Base-by-base conservation (phyloP, 2,888 invertebrate species). In the Herminia tarsipennalis region DNA sequence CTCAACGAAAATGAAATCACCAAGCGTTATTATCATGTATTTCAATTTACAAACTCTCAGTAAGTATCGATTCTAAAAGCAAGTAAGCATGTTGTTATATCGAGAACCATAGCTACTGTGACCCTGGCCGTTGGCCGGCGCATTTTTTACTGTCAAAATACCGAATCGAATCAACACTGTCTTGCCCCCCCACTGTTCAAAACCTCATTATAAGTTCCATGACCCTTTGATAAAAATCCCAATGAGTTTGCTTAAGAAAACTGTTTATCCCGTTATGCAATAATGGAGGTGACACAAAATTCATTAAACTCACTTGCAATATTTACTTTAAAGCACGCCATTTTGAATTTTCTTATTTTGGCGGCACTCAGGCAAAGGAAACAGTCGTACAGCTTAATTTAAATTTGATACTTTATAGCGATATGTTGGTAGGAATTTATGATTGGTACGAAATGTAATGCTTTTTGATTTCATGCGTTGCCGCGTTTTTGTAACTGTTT, bases 251-350 rank as follows among this genome's bases (percentile, higher is more conserved):
- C 49, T 50, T 43, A 60, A 51, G 56, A 55, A 63, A 65, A 58
- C 50, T 55, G 56, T 56, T 49, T 56, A 48, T 77, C 75, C 84
- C 85, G 84, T 84, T 83, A 79, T 68, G 52, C 54, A 70, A 73
- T 67, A 61, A 64, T 64, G 49, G 45, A 70, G 58, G 73, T 81
- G 78, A 74, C 72, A 70, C 60, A 43, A 70, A 73, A 78, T 75
- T 72, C 74, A 78, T 79, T 80, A 76, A 72, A 63, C 37, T 44
- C 43, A 57, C 40, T 43, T 34, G 49, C 60, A 36, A 50, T 63
- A 57, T 66, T 66, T 64, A 67, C 61, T 61, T 66, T 57, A 64
- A 43, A 48, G 51, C 28, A 21, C 45, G 47, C 48, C 55, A 63
- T 61, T 70, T 66, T 48, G 28, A 13, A 12, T 46, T 47, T 53